phyloP scores from a whole-genome alignment of 2,888 invertebrate species.

The Arctia plantaginis region DNA sequence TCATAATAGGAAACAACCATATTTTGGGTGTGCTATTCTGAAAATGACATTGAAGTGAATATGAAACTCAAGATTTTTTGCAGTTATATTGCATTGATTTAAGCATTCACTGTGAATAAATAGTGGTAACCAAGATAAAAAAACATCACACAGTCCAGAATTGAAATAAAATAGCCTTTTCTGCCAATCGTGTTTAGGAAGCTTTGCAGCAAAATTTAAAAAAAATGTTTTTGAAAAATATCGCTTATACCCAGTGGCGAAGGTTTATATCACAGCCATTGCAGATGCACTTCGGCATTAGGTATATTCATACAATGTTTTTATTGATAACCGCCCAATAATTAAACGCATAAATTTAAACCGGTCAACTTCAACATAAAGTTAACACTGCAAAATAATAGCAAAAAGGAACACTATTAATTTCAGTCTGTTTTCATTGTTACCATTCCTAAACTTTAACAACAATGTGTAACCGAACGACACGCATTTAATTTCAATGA shows the following conservation, averaged over 20 bases:
- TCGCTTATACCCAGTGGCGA: slow-evolving; percentile 76
- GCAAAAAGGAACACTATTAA: slow-evolving; percentile 54
- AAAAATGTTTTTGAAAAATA: slow-evolving; percentile 44
- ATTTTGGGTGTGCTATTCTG: slow-evolving; percentile 9
- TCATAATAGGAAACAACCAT: slow-evolving; percentile 2
- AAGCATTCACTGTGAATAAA: slow-evolving; percentile 10
- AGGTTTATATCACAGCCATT: slow-evolving; percentile 80
- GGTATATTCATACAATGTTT: slow-evolving; percentile 72
- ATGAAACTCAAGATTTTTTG: slow-evolving; percentile 2
- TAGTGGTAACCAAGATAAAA: slow-evolving; percentile 5
- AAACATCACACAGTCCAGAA: slow-evolving; percentile 4
- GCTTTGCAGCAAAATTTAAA: slow-evolving; percentile 55
- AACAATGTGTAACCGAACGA: slow-evolving; percentile 62
- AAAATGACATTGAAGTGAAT: slow-evolving; percentile 12
- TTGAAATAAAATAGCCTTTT: slow-evolving; percentile 48
- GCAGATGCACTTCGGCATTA: slow-evolving; percentile 80
- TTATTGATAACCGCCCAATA: slow-evolving; percentile 64
- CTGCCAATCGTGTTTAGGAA: slow-evolving; percentile 63
- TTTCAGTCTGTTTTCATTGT: slow-evolving; percentile 40
- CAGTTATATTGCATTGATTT: slow-evolving; percentile 1
- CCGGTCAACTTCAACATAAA: slow-evolving; percentile 37
- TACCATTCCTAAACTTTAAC: slow-evolving; percentile 38
- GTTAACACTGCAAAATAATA: slow-evolving; percentile 56
- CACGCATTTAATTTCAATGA: slow-evolving; percentile 70
- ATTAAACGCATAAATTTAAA: slow-evolving; percentile 42